Evolutionary conservation across 2,113 vertebrate species (phyloP).

Genomic region (Tupaia chinensis): DNA sequence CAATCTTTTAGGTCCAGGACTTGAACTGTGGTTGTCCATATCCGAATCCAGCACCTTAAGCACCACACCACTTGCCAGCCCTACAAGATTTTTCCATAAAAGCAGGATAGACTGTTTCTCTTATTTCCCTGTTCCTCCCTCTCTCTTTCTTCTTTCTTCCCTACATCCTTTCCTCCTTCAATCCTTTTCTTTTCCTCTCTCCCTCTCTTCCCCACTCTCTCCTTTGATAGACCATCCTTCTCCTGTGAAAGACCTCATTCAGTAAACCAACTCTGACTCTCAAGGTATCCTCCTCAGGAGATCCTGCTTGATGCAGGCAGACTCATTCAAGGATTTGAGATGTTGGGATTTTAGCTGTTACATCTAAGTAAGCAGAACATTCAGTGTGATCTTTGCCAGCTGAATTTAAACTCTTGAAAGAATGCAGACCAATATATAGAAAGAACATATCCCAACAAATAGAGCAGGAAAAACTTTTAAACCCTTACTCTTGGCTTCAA

Average conservation of each 20-base stretch:
- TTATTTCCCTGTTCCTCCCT: background rate
- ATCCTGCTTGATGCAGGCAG: background rate
- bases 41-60: too few relatives aligned
- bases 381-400: background rate
- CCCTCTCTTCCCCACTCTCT: background rate
- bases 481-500: constrained; percentile 22
- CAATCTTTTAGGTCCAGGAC: too few relatives aligned
- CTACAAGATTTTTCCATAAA: background rate
- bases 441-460: constrained; percentile 30
- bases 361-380: background rate
- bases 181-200: background rate
- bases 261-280: constrained; percentile 30
- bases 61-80: too few relatives aligned
- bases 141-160: background rate
- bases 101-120: background rate
- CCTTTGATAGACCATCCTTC: background rate
- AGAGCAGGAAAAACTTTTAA: constrained; percentile 15
- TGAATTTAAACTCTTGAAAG: constrained; percentile 45
- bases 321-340: background rate
- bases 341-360: background rate
- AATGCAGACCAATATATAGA: constrained; percentile 48
- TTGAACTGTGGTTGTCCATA: too few relatives aligned
- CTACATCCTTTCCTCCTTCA: background rate
- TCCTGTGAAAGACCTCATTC: background rate
- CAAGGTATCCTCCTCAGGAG: background rate